Conservation (phyloP, 2,113 vertebrate genomes). For the Sitta europaea region DNA sequence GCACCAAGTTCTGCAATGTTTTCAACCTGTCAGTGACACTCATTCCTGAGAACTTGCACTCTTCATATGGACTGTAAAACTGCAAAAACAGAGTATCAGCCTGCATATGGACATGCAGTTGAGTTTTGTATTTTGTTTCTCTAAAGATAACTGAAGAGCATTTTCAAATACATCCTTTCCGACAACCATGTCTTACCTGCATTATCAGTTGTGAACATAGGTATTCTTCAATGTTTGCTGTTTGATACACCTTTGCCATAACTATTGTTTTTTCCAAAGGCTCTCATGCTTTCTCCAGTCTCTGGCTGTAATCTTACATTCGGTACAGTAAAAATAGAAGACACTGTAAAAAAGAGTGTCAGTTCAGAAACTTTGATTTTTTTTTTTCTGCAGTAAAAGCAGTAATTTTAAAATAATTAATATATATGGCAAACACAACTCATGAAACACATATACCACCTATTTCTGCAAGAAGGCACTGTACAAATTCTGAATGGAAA, state of each 20-base stretch:
- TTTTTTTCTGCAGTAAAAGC: neutral
- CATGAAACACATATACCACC: neutral
- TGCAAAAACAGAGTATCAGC: neutral
- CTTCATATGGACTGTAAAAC: neutral
- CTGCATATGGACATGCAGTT: fast-evolving
- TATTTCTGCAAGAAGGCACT: neutral
- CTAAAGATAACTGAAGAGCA: neutral
- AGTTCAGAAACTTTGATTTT: neutral
- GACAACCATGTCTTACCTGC: conserved; percentile 69
- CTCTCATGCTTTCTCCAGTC: conserved; percentile 85
- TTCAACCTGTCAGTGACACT: neutral
- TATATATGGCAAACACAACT: neutral
- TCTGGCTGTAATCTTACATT: conserved; percentile 91
- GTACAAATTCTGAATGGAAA: neutral
- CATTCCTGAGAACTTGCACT: neutral
- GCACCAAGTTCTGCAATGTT: neutral
- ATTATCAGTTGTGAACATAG: neutral
- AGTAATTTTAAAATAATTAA: neutral
- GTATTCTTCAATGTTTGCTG: conserved; percentile 85
- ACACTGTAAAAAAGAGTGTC: conserved; percentile 78
- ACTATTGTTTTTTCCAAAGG: conserved; percentile 87
- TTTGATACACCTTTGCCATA: conserved; percentile 86
- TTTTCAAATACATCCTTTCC: neutral
- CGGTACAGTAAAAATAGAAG: conserved; percentile 91
- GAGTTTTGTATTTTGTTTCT: neutral